These are phyloP conservation scores for human DNA, from an alignment of 2,113 vertebrate species.

Conservation along the genomic window GRCh38 chr7:120508001-120508500, in stretches of 20 bases:
- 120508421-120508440: background rate
- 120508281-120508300: background rate
- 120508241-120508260: constrained; percentile 39
- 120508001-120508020: constrained; percentile 61
- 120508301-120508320: background rate
- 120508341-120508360: background rate
- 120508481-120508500: background rate
- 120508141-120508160: constrained; percentile 56
- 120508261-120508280: background rate
- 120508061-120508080: constrained; percentile 76
- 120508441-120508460: background rate
- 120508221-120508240: constrained; percentile 35
- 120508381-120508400: background rate
- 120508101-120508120: constrained; percentile 79
- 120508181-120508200: constrained; percentile 67
- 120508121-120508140: constrained; percentile 73
- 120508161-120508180: constrained; percentile 32
- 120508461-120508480: background rate
- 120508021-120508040: constrained; percentile 81
- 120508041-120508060: constrained; percentile 76
- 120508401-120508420: background rate
- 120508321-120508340: background rate
- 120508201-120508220: constrained; percentile 49
- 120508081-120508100: constrained; percentile 70
- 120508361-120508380: background rate